Conservation (phyloP, 2,113 vertebrate species). For the Phylloscopus trochiloides region DNA sequence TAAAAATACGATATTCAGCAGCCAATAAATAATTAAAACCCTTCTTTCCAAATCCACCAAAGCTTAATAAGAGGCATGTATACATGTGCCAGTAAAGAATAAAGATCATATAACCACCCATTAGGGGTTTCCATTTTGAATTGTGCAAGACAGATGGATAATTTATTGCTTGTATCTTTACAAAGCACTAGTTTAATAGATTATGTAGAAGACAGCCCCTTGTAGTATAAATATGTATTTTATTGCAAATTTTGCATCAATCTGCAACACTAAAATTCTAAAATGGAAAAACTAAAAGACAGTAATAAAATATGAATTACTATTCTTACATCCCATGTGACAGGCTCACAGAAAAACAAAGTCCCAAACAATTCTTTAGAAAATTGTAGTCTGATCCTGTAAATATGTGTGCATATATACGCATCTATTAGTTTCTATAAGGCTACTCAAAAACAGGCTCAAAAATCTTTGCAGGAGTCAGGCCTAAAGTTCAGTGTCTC, state of each 20-base stretch:
- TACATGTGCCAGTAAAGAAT: constrained; percentile 12
- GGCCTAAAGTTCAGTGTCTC: background rate
- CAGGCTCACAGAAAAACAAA: background rate
- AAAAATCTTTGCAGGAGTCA: background rate
- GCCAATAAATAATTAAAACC: constrained; percentile 86
- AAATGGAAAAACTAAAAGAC: background rate
- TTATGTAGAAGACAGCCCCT: background rate
- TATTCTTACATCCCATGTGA: background rate
- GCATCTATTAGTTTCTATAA: background rate
- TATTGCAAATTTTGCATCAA: background rate
- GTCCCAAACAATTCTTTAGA: background rate
- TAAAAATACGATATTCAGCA: constrained; percentile 76
- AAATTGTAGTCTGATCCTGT: background rate
- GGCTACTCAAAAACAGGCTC: background rate
- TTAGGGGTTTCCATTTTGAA: constrained; percentile 20
- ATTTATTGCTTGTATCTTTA: background rate
- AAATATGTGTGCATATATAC: background rate
- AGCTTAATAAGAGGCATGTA: constrained; percentile 45
- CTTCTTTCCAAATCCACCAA: constrained; percentile 78
- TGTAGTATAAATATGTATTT: background rate
- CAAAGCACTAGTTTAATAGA: background rate
- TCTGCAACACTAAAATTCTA: background rate
- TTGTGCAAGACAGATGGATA: background rate
- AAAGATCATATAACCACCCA: background rate
- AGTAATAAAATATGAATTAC: background rate